A percentile compares a stretch with the other conserved stretches of the same genome.
Conservation (phyloP, 2,113 vertebrate genomes). For the Sitta europaea region DNA sequence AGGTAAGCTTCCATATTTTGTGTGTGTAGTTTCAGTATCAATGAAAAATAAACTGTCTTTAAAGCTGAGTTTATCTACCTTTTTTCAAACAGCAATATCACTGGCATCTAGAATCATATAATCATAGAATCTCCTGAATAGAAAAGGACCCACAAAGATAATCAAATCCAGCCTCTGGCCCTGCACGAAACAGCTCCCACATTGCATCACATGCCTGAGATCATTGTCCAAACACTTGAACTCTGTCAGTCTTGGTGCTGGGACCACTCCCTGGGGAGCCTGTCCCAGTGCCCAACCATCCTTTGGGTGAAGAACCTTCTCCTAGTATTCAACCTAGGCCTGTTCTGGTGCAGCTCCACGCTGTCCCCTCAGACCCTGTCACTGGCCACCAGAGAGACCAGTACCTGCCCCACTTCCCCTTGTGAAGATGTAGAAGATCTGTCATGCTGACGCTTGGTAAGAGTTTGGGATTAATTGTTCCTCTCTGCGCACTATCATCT, state of each 20-base stretch:
- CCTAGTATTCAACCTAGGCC: not conserved
- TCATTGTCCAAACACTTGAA: not conserved
- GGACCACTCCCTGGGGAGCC: not conserved
- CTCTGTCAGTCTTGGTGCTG: not conserved
- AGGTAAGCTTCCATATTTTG: not conserved
- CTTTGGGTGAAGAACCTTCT: not conserved
- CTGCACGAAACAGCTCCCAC: not conserved
- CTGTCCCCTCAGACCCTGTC: not conserved
- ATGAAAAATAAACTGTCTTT: not conserved
- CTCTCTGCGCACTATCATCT: not conserved
- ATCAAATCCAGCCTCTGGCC: not conserved
- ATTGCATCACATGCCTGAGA: rapidly evolving
- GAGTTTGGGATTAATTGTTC: not conserved
- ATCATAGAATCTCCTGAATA: not conserved
- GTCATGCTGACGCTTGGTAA: not conserved
- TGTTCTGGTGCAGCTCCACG: not conserved
- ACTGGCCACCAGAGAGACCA: not conserved
- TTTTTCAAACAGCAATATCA: not conserved
- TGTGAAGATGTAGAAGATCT: not conserved
- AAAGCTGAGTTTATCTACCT: not conserved
- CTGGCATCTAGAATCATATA: not conserved
- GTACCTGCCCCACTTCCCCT: too few species aligned
- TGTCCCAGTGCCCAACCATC: not conserved
- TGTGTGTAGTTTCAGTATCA: not conserved
- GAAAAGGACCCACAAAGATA: not conserved